Evolutionary conservation across 2,888 invertebrate species (phyloP).

Genomic region (Elaeidobius kamerunicus): DNA sequence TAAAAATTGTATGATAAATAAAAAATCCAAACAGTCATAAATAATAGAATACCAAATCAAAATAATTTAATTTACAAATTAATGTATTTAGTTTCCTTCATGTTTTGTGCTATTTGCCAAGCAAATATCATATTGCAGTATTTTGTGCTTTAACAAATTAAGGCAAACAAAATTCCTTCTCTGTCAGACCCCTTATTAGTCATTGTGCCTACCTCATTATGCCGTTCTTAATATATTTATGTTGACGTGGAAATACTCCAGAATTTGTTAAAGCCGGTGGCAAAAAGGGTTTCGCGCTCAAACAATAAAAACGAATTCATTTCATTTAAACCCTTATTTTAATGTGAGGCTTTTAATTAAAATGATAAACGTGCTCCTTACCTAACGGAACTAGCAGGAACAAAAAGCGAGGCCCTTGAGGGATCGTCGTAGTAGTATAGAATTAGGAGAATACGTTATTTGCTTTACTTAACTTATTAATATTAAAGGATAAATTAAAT

Average conservation of each 20-base stretch:
- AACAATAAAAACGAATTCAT: slow-evolving; percentile 35
- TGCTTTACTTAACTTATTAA: not conserved
- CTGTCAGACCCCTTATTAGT: not conserved
- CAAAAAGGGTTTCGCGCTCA: slow-evolving; percentile 17
- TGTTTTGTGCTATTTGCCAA: too few species aligned
- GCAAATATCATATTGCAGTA: too few species aligned
- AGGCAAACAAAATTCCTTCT: too few species aligned
- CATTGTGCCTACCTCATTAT: slow-evolving; percentile 6
- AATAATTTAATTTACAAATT: too few species aligned
- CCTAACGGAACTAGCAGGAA: slow-evolving; percentile 31
- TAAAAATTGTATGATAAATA: too few species aligned
- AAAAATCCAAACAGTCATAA: too few species aligned
- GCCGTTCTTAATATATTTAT: slow-evolving; percentile 4
- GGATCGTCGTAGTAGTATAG: slow-evolving; percentile 20
- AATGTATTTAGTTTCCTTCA: too few species aligned
- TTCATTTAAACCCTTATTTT: slow-evolving; percentile 34
- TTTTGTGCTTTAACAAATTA: too few species aligned
- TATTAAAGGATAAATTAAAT: too few species aligned
- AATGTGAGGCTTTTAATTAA: slow-evolving; percentile 36
- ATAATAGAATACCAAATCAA: too few species aligned
- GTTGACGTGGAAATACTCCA: slow-evolving; percentile 8
- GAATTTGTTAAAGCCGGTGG: slow-evolving; percentile 7
- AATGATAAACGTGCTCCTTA: slow-evolving; percentile 37
- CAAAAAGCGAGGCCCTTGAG: slow-evolving; percentile 27
- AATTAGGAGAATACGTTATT: slow-evolving; percentile 3